These are phyloP conservation scores for Euwallacea fornicatus DNA, from an alignment of 1,140 invertebrate genomes.

Conservation along the genomic window DNA sequence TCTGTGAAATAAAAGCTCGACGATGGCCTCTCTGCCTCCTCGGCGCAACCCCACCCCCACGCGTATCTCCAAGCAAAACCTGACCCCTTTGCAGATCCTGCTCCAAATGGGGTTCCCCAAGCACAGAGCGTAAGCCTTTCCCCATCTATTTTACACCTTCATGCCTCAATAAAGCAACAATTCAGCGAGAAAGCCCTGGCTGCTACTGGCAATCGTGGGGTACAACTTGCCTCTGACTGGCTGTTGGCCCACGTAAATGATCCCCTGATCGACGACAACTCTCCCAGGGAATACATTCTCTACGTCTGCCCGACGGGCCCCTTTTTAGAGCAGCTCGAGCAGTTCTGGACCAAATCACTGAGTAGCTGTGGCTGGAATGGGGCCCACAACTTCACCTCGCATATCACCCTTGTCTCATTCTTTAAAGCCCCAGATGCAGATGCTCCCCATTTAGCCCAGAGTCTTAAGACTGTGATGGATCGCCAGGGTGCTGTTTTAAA, in stretches of 20 bases:
- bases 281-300: conserved; percentile 80
- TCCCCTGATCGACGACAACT: conserved; percentile 70
- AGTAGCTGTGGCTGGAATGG: conserved; percentile 80
- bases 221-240: conserved; percentile 88
- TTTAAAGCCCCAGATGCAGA: conserved; percentile 80
- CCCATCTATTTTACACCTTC: not conserved
- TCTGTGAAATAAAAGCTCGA: too few relatives aligned
- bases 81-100: conserved; percentile 76
- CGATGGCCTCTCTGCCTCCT: conserved; percentile 69
- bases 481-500: conserved; percentile 63
- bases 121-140: conserved; percentile 74
- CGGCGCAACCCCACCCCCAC: conserved; percentile 68
- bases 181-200: conserved; percentile 83
- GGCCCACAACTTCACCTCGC: conserved; percentile 84
- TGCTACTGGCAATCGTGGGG: conserved; percentile 83
- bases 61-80: conserved; percentile 70
- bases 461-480: conserved; percentile 69
- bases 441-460: conserved; percentile 65
- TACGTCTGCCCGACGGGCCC: conserved; percentile 82
- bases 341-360: conserved; percentile 81
- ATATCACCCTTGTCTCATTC: conserved; percentile 86
- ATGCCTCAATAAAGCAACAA: conserved; percentile 24
- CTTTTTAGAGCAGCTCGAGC: conserved; percentile 68
- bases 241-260: conserved; percentile 86
- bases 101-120: conserved; percentile 86